A percentile compares a stretch with the other conserved stretches of the same genome.
phyloP scores from a whole-genome alignment of 2,797 vertebrate genomes.

The Pipistrellus pipistrellus region DNA sequence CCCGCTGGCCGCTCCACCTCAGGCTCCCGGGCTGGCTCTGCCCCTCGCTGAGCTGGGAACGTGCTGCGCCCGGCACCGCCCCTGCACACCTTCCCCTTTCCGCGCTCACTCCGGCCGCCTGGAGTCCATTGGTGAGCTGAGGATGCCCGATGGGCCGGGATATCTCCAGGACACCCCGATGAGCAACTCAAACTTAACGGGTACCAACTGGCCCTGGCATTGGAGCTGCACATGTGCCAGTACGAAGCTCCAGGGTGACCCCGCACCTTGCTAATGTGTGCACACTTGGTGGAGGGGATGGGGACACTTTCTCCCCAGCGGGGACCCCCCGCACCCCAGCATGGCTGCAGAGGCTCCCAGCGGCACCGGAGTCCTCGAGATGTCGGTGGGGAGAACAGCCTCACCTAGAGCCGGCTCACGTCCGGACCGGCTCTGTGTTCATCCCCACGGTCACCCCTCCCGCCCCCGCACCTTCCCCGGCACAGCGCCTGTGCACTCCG shows the following conservation, averaged over 20 bases:
- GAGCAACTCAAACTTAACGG: background rate
- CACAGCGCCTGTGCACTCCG: accelerated
- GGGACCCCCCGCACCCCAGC: background rate
- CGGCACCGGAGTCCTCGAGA: background rate
- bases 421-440: background rate
- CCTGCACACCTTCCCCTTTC: accelerated
- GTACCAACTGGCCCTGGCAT: background rate
- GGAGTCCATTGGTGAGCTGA: background rate
- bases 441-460: accelerated
- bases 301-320: background rate
- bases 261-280: too few species aligned
- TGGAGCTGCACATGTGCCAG: background rate
- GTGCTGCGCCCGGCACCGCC: accelerated
- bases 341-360: background rate
- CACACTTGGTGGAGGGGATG: background rate
- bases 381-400: background rate
- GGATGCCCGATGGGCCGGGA: accelerated
- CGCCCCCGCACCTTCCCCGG: accelerated
- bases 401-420: background rate
- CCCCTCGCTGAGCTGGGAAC: background rate
- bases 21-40: background rate
- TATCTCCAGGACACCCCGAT: background rate
- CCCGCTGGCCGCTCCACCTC: background rate
- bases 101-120: background rate
- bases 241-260: accelerated